Percentiles rank a stretch among this genome's conserved stretches.
Conservation (phyloP, 1,140 invertebrate species). For the Macrobrachium nipponense region DNA sequence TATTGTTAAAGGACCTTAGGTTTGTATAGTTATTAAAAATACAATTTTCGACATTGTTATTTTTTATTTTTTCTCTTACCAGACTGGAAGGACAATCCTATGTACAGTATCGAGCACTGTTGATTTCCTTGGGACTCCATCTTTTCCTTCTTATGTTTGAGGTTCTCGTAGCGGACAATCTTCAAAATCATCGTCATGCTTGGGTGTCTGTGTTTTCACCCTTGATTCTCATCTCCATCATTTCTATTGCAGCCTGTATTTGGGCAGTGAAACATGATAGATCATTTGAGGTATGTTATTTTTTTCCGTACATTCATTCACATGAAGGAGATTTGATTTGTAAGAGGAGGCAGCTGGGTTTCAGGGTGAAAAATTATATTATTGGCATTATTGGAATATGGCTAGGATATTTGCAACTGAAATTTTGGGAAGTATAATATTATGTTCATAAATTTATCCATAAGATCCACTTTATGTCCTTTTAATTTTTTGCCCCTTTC, state of each 20-base stretch:
- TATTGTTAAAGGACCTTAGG: too few species aligned
- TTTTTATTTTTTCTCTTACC: conserved; percentile 25
- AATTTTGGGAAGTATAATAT: too few species aligned
- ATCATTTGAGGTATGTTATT: conserved; percentile 88
- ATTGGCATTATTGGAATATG: too few species aligned
- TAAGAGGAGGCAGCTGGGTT: too few species aligned
- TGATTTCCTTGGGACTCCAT: conserved; percentile 93
- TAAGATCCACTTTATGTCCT: too few species aligned
- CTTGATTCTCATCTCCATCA: conserved; percentile 93
- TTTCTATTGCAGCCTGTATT: conserved; percentile 96
- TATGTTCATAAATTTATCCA: too few species aligned
- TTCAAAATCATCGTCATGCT: conserved; percentile 88
- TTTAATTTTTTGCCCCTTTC: too few species aligned
- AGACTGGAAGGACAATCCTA: conserved; percentile 95
- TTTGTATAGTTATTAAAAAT: too few species aligned
- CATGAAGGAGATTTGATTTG: too few species aligned
- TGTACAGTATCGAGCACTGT: conserved; percentile 97
- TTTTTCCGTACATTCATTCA: not conserved
- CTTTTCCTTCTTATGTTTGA: conserved; percentile 97
- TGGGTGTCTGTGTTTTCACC: conserved; percentile 98
- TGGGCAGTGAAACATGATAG: conserved; percentile 98
- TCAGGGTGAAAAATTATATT: too few species aligned
- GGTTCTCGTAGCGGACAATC: conserved; percentile 92
- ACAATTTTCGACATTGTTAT: too few species aligned
- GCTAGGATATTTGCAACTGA: too few species aligned